Base-by-base conservation (phyloP, 2,113 vertebrate species). In the Myiozetetes cayanensis region DNA sequence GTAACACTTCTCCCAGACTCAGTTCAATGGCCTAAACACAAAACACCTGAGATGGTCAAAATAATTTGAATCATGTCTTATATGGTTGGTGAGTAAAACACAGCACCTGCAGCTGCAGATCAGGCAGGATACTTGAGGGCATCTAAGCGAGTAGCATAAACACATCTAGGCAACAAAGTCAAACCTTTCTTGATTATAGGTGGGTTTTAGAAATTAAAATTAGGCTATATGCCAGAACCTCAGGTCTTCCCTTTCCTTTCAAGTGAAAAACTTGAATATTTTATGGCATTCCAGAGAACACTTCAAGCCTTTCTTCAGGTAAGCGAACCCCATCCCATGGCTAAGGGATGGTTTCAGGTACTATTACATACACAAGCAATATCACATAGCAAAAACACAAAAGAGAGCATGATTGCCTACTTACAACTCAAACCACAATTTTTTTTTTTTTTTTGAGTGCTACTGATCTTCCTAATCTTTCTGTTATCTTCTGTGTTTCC, bases 401-500 rank as follows among this genome's bases (percentile, higher is more conserved):
- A 73, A 59, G 16, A 19, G 4, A 85, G 25, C 9, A n/a, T 43
- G 33, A 80, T 50, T 63, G 75, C 52, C 70, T 55, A 62, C 31
- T 72, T 47, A 31, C 7, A 52, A 50, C 12, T 67, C 52, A 72
- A 77, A 56, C 2, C 3, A 18, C 10, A 2, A 46, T 11, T 71
- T 28, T n/a, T 72, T 50, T 44, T 49, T 43, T 55, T 16, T 4
- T 8, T 47, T 3, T n/a, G 3, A 50, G 25, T 85, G 50, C 85
- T 91, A 50, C 78, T 74, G 50, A 80, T 90, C 74, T 87, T 78
- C 53, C 24, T 87, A 87, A 89, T 87, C 89, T 94, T 81, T 81
- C 71, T 46, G 78, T 88, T 97, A 94, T 91, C 95, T 92, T 87
- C 85, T 85, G 31, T 92, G 86, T 93, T 94, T 90, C 87, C 79